These are phyloP conservation scores for Rhyacichthys aspro DNA, from an alignment of 2,797 vertebrate genomes.

Conservation along the genomic window DNA sequence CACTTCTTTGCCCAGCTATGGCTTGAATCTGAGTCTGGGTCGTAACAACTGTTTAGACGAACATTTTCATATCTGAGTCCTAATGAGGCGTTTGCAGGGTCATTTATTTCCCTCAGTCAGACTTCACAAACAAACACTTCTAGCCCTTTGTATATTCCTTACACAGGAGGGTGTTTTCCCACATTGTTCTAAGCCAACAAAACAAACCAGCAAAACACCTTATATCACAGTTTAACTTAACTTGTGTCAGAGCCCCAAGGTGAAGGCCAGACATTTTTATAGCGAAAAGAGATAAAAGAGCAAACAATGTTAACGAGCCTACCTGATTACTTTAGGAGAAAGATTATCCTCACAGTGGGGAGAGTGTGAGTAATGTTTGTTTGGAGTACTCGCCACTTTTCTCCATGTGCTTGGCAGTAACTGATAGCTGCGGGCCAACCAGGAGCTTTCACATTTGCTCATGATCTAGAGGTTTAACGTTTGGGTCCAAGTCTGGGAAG, in stretches of 20 bases:
- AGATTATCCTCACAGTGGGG: constrained; percentile 42
- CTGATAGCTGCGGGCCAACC: constrained; percentile 52
- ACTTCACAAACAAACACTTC: constrained; percentile 15
- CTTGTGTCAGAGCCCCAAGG: constrained; percentile 6
- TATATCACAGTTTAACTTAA: constrained; percentile 8
- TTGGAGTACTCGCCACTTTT: constrained; percentile 37
- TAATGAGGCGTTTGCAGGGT: constrained; percentile 38
- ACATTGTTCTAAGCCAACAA: no score
- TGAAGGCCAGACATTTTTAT: constrained; percentile 15
- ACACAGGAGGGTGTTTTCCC: no score
- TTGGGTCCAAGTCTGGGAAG: constrained; percentile 63
- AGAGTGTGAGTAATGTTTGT: constrained; percentile 47
- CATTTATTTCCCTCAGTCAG: constrained; percentile 27
- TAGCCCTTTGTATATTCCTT: constrained; percentile 26
- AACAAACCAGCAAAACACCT: background rate
- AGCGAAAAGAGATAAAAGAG: constrained; percentile 13
- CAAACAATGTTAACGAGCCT: constrained; percentile 10
- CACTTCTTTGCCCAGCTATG: constrained; percentile 46
- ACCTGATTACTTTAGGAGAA: constrained; percentile 19
- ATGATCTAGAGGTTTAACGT: constrained; percentile 66
- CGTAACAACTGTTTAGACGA: no score
- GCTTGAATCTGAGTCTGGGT: constrained; percentile 41
- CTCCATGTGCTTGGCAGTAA: constrained; percentile 57
- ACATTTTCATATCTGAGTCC: constrained; percentile 34
- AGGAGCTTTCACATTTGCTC: constrained; percentile 62